Percentiles rank a stretch among this genome's conserved stretches.
Evolutionary conservation across 2,888 invertebrate genomes (phyloP).

Genomic region (Pegoplata infirma): DNA sequence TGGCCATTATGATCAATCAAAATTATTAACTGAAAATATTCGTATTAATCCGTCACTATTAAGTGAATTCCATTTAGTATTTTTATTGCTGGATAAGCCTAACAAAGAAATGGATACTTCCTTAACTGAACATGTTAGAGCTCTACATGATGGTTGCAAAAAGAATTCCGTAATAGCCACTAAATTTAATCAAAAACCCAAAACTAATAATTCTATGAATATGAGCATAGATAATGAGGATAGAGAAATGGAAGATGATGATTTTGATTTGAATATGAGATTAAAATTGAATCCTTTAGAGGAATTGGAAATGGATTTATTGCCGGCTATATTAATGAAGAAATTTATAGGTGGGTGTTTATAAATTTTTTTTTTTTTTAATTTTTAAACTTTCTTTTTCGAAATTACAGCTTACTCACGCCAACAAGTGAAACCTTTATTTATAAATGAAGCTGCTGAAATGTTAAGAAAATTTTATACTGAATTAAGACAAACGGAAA

Average conservation of each 20-base stretch:
- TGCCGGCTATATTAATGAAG: slow-evolving; percentile 87
- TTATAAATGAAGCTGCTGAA: slow-evolving; percentile 85
- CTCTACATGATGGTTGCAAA: slow-evolving; percentile 82
- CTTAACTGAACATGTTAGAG: slow-evolving; percentile 84
- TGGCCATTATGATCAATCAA: slow-evolving; percentile 92
- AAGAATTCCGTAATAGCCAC: slow-evolving; percentile 68
- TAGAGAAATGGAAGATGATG: slow-evolving; percentile 65
- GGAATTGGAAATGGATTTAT: slow-evolving; percentile 83
- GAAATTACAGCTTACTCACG: slow-evolving; percentile 85
- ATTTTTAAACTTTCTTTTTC: not conserved
- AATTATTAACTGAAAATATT: slow-evolving; percentile 93
- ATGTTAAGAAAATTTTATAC: slow-evolving; percentile 89
- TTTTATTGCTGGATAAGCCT: slow-evolving; percentile 92
- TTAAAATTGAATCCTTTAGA: slow-evolving; percentile 72
- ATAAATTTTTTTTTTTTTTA: not conserved
- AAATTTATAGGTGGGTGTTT: slow-evolving; percentile 85
- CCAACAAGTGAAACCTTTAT: slow-evolving; percentile 89
- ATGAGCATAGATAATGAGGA: slow-evolving; percentile 46
- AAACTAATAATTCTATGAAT: slow-evolving; percentile 74
- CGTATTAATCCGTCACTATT: slow-evolving; percentile 90
- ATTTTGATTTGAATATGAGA: slow-evolving; percentile 76
- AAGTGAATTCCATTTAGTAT: slow-evolving; percentile 95
- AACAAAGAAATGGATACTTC: slow-evolving; percentile 80
- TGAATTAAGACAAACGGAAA: slow-evolving; percentile 81
- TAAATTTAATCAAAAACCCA: slow-evolving; percentile 75